Evolutionary conservation across 2,113 vertebrate species (phyloP).

Genomic region (Cavia aperea): DNA sequence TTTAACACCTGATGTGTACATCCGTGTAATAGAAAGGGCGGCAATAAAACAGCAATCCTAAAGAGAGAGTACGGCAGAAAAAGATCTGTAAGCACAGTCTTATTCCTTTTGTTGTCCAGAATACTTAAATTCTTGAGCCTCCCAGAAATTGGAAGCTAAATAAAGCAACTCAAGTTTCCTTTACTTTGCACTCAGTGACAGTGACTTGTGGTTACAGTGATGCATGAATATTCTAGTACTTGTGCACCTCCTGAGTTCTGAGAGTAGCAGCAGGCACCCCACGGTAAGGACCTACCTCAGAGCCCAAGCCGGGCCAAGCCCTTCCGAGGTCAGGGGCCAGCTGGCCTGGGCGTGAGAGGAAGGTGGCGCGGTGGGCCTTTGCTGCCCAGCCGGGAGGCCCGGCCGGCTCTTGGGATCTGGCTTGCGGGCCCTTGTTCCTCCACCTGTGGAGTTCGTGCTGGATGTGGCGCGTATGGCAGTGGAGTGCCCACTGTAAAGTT

Average conservation of each 20-base stretch:
- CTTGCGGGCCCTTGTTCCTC: neutral
- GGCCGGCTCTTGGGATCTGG: neutral
- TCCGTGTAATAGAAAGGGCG: slow-evolving; percentile 89
- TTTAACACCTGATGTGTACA: slow-evolving; percentile 86
- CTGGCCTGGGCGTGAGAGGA: neutral
- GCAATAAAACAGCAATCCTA: slow-evolving; percentile 90
- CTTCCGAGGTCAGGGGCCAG: slow-evolving; percentile 39
- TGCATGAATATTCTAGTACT: neutral
- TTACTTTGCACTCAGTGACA: slow-evolving; percentile 72
- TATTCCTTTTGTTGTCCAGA: slow-evolving; percentile 79
- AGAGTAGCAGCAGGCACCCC: slow-evolving; percentile 47
- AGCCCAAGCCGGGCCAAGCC: neutral
- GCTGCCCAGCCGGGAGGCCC: neutral
- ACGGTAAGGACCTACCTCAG: slow-evolving; percentile 60
- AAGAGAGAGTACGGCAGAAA: slow-evolving; percentile 83
- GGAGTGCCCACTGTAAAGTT: neutral
- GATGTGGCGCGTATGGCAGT: fast-evolving
- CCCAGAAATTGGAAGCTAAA: slow-evolving; percentile 81
- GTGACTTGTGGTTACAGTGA: slow-evolving; percentile 63
- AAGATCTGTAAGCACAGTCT: slow-evolving; percentile 80
- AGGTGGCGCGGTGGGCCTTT: neutral
- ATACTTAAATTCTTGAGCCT: slow-evolving; percentile 78
- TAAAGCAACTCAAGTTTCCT: slow-evolving; percentile 79
- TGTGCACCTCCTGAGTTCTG: neutral
- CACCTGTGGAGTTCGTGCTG: neutral